Conservation (phyloP, 2,797 vertebrate genomes). For the Catharus ustulatus region DNA sequence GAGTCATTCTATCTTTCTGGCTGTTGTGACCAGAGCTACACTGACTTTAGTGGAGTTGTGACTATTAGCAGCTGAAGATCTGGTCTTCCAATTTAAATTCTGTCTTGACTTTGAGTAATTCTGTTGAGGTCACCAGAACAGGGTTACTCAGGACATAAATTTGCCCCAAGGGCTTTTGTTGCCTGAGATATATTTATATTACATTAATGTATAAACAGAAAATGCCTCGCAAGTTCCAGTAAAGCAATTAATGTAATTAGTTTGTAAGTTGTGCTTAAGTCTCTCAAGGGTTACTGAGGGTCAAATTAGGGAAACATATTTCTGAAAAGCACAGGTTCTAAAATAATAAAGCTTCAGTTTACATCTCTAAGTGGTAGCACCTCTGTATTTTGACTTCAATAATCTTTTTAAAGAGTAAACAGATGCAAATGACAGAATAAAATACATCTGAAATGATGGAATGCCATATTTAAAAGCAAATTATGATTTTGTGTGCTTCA, state of each 20-base stretch:
- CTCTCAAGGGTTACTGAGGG: conserved; percentile 41
- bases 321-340: conserved; percentile 15
- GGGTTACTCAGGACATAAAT: conserved; percentile 65
- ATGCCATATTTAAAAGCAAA: not conserved
- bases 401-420: not conserved
- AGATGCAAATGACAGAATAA: not conserved
- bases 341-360: conserved; percentile 1
- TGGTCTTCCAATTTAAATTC: conserved; percentile 57
- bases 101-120: conserved; percentile 68
- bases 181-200: conserved; percentile 57
- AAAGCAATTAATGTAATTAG: conserved; percentile 48
- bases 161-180: conserved; percentile 56
- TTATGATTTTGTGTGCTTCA: not conserved
- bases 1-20: not conserved
- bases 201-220: conserved; percentile 71
- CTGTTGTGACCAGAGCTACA: not conserved
- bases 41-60: not conserved
- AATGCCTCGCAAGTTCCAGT: conserved; percentile 50
- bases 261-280: conserved; percentile 37
- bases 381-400: not conserved
- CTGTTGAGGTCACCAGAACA: conserved; percentile 56
- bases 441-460: not conserved
- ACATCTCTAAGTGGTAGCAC: not conserved
- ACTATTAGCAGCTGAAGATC: conserved; percentile 29
- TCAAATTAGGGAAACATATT: conserved; percentile 24